Conservation (phyloP, 2,113 vertebrate genomes). For the Speoplatyrhinus poulsoni region DNA sequence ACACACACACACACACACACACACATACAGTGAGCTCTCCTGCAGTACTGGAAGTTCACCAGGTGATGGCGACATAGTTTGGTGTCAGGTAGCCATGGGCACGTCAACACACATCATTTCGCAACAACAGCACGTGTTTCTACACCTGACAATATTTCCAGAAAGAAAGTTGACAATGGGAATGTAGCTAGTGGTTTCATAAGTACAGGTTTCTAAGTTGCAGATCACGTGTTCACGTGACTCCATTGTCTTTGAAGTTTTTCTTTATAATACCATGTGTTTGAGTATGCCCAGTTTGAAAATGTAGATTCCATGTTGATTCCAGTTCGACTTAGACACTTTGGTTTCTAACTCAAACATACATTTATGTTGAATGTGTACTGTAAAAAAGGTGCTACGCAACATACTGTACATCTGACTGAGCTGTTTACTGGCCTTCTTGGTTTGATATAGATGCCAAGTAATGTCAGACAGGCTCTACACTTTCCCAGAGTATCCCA, state of each 20-base stretch:
- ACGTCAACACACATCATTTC: not conserved
- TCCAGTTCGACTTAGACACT: too few relatives aligned
- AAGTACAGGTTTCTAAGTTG: not conserved
- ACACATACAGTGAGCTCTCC: constrained; percentile 35
- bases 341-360: too few relatives aligned
- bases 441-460: too few relatives aligned
- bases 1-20: too few relatives aligned
- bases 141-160: not conserved
- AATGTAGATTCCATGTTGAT: too few relatives aligned
- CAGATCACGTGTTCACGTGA: not conserved
- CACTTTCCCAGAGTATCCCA: too few relatives aligned
- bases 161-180: not conserved
- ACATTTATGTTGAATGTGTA: too few relatives aligned
- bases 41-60: constrained; percentile 43
- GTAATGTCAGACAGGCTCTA: too few relatives aligned
- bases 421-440: too few relatives aligned
- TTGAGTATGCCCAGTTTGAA: too few relatives aligned
- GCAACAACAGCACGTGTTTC: not conserved
- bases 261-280: not conserved
- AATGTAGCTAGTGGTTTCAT: not conserved
- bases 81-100: constrained; percentile 41
- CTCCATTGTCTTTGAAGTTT: not conserved
- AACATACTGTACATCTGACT: too few relatives aligned
- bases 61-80: constrained; percentile 31
- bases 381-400: too few relatives aligned